Evolutionary conservation across 2,888 invertebrate species (phyloP).

Genomic region (Tiphia femorata): DNA sequence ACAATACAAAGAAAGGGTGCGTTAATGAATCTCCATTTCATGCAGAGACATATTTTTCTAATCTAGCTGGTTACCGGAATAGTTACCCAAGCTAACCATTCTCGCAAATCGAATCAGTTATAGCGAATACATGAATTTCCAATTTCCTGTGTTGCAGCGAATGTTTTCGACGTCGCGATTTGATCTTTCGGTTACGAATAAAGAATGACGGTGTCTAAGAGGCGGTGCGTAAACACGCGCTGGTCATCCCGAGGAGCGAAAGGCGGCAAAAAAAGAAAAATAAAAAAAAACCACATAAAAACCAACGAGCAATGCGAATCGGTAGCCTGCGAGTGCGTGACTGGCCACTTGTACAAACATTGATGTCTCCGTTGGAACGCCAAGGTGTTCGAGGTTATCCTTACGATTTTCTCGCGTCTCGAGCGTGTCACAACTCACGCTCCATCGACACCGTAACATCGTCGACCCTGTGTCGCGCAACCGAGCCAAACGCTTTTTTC

Average conservation of each 20-base stretch:
- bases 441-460: constrained; percentile 5
- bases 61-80: too few species aligned
- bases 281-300: too few species aligned
- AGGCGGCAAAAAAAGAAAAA: too few species aligned
- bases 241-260: background rate
- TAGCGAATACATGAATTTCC: too few species aligned
- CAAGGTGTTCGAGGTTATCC: background rate
- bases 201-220: background rate
- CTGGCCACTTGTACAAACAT: constrained; percentile 8
- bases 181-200: background rate
- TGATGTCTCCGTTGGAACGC: background rate
- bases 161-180: too few species aligned
- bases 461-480: background rate
- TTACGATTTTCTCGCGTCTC: background rate
- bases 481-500: background rate
- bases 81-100: too few species aligned
- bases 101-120: too few species aligned
- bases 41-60: too few species aligned
- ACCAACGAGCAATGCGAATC: constrained; percentile 1
- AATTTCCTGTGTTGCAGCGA: too few species aligned
- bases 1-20: too few species aligned
- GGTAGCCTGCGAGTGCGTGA: constrained; percentile 11
- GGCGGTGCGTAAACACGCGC: background rate
- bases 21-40: too few species aligned
- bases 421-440: too few species aligned